These are phyloP conservation scores for Cyprinodon brontotheroides DNA, from an alignment of 2,113 vertebrate genomes.

Conservation along the genomic window DNA sequence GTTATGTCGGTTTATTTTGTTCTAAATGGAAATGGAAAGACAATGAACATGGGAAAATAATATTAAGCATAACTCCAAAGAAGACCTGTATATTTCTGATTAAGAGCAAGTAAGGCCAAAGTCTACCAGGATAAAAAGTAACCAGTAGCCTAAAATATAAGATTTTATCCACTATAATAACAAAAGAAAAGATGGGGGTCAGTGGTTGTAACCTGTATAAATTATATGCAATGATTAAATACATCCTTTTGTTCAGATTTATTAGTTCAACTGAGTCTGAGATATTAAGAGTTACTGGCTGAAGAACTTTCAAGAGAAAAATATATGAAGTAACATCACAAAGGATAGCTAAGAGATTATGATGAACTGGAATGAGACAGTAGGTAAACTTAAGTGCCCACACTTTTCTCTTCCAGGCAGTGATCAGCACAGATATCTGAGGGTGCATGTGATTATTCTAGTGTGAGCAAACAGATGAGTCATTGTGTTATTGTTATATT, in stretches of 20 bases:
- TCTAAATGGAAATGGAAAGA: no score
- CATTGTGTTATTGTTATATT: conserved; percentile 22
- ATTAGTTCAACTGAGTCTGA: background rate
- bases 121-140: no score
- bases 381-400: conserved; percentile 12
- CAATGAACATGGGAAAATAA: no score
- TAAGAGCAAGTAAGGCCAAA: no score
- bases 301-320: conserved; percentile 6
- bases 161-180: no score
- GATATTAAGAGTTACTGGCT: conserved; percentile 1
- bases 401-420: background rate
- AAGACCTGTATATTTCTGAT: no score
- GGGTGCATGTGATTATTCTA: conserved; percentile 21
- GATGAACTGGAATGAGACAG: conserved; percentile 27
- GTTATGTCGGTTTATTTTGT: no score
- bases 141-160: no score
- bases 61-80: no score
- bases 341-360: conserved; percentile 22
- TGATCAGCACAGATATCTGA: conserved; percentile 9
- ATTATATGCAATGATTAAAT: background rate
- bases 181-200: no score
- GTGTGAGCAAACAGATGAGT: conserved; percentile 27
- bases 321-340: conserved; percentile 39
- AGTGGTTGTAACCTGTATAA: no score
- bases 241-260: background rate